A percentile compares a stretch with the other conserved stretches of the same genome.
Conservation (phyloP, 2,888 invertebrate genomes). For the Leucania comma region DNA sequence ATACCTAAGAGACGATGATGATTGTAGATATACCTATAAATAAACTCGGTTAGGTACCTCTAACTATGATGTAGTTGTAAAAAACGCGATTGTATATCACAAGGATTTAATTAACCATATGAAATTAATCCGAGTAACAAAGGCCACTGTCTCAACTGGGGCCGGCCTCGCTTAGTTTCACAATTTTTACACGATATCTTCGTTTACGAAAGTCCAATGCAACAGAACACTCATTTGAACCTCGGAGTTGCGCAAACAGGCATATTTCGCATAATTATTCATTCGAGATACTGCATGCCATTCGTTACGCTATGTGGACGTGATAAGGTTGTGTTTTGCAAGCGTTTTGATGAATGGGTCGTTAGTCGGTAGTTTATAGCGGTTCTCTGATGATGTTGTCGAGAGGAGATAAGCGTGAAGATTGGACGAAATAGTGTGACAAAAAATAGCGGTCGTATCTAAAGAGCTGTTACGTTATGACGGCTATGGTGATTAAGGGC, state of each 20-base stretch:
- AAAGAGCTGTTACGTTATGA: constrained; percentile 52
- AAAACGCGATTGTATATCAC: constrained; percentile 60
- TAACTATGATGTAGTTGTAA: constrained; percentile 48
- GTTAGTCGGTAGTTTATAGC: constrained; percentile 50
- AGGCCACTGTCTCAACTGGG: constrained; percentile 68
- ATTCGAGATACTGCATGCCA: constrained; percentile 56
- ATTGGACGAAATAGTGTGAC: constrained; percentile 56
- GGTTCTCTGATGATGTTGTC: constrained; percentile 60
- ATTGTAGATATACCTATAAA: too few species aligned
- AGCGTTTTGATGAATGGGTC: constrained; percentile 50
- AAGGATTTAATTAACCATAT: constrained; percentile 72
- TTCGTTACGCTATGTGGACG: constrained; percentile 49
- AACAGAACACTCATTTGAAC: constrained; percentile 77
- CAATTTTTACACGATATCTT: constrained; percentile 85
- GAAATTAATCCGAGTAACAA: constrained; percentile 78
- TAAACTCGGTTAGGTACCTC: not conserved
- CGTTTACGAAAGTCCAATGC: constrained; percentile 84
- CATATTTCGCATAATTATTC: constrained; percentile 67
- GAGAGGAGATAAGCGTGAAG: constrained; percentile 58
- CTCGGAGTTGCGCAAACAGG: constrained; percentile 73
- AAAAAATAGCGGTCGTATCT: constrained; percentile 63
- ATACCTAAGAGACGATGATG: not conserved
- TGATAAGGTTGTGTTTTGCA: constrained; percentile 56
- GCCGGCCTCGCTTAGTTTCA: constrained; percentile 81
- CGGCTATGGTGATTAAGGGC: constrained; percentile 47